Conservation (phyloP, 2,888 invertebrate genomes). For the Drosophila kambysellisi region DNA sequence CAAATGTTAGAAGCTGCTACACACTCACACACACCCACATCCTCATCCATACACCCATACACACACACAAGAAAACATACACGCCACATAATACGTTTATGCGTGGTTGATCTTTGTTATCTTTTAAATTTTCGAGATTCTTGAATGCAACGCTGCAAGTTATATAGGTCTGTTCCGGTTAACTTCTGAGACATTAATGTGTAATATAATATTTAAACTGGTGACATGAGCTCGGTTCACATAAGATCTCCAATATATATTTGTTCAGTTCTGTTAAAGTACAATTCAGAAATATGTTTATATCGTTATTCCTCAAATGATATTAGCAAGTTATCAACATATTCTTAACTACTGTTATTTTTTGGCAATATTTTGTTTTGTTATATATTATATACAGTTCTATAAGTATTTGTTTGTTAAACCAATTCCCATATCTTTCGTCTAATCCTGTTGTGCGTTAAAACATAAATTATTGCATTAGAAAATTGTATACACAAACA, state of each 20-base stretch:
- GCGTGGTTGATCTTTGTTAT: constrained; percentile 38
- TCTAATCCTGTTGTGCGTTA: neutral
- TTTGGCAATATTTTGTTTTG: neutral
- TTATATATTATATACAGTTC: neutral
- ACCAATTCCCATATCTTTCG: too few relatives aligned
- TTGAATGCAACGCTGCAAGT: constrained; percentile 11
- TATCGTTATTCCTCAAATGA: neutral
- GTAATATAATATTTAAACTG: constrained; percentile 8
- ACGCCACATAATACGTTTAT: constrained; percentile 33
- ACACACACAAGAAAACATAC: constrained; percentile 11
- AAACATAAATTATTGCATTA: neutral
- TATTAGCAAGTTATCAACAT: neutral
- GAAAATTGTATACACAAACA: neutral
- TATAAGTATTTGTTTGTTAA: neutral
- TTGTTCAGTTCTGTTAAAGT: neutral
- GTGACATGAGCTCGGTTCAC: constrained; percentile 5
- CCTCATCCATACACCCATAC: neutral
- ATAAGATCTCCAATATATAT: neutral
- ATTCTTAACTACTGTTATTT: neutral
- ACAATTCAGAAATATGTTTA: neutral
- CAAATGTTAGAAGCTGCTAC: constrained; percentile 66
- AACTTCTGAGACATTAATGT: neutral
- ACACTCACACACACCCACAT: constrained; percentile 17
- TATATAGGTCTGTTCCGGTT: constrained; percentile 12
- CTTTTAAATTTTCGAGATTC: constrained; percentile 17